phyloP scores from a whole-genome alignment of 2,113 vertebrate species.

The Myrmecobius fasciatus region DNA sequence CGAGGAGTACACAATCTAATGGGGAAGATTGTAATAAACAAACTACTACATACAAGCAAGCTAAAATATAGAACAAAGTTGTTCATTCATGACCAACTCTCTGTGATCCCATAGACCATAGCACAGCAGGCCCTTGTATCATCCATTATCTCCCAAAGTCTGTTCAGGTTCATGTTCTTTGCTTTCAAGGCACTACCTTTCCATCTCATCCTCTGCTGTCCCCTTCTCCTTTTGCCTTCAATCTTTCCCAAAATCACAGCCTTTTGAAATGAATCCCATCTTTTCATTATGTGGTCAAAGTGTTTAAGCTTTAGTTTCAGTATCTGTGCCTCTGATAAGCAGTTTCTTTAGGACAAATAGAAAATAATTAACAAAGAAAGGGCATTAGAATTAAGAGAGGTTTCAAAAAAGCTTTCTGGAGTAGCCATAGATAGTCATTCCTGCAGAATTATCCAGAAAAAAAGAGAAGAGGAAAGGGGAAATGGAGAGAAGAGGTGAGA shows the following conservation, averaged over 20 bases:
- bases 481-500: neutral
- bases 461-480: neutral
- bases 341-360: no score
- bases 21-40: neutral
- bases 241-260: no score
- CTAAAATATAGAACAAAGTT: neutral
- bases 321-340: no score
- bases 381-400: no score
- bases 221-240: no score
- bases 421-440: neutral
- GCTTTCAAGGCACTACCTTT: no score
- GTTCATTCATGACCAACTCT: neutral
- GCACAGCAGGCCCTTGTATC: neutral
- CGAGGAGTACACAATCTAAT: neutral
- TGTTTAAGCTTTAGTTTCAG: no score
- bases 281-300: no score
- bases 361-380: no score
- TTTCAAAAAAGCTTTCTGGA: neutral
- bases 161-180: no score
- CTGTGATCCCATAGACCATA: neutral
- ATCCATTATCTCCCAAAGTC: neutral
- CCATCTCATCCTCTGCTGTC: no score
- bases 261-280: neutral
- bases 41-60: neutral
- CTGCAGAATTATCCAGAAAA: neutral